A percentile compares a stretch with the other conserved stretches of the same genome.
phyloP scores from a whole-genome alignment of 2,113 vertebrate species.

The Paraplagusia blochii region DNA sequence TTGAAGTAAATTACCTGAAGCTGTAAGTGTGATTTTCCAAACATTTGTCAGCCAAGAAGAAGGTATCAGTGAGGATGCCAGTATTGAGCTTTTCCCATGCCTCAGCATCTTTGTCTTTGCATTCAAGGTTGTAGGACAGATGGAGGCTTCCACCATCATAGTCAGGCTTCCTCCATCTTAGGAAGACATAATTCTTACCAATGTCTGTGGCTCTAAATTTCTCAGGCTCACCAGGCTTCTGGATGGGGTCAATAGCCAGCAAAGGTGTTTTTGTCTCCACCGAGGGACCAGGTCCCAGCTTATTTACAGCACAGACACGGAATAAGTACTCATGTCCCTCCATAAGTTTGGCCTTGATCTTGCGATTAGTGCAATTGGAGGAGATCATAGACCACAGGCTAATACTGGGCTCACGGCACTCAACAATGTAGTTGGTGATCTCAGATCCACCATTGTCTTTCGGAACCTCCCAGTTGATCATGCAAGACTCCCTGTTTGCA shows the following conservation, averaged over 20 bases:
- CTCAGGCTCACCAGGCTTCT: slow-evolving; percentile 93
- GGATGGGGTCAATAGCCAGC: slow-evolving; percentile 91
- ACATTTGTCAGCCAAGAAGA: slow-evolving; percentile 89
- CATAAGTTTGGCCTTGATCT: slow-evolving; percentile 89
- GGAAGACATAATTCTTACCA: slow-evolving; percentile 88
- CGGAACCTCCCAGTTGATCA: slow-evolving; percentile 93
- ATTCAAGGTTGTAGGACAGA: slow-evolving; percentile 90
- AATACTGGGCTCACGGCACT: slow-evolving; percentile 90
- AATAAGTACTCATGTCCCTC: slow-evolving; percentile 95
- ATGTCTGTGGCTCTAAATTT: slow-evolving; percentile 92
- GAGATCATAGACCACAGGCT: slow-evolving; percentile 93
- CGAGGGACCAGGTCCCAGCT: slow-evolving; percentile 88
- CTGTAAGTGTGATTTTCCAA: slow-evolving; percentile 88
- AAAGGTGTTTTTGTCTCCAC: slow-evolving; percentile 90
- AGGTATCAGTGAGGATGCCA: slow-evolving; percentile 85
- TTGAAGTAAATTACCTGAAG: slow-evolving; percentile 64
- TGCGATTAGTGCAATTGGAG: slow-evolving; percentile 88
- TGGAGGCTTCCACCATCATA: slow-evolving; percentile 95
- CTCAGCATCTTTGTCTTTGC: slow-evolving; percentile 84
- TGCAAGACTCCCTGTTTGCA: slow-evolving; percentile 88
- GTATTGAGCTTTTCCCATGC: slow-evolving; percentile 89
- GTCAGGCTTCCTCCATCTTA: slow-evolving; percentile 93
- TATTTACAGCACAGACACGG: slow-evolving; percentile 95
- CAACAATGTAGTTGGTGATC: slow-evolving; percentile 98
- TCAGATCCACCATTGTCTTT: slow-evolving; percentile 95